A percentile compares a stretch with the other conserved stretches of the same genome.
phyloP scores from a whole-genome alignment of 2,113 vertebrate species.

The Pteropus alecto region DNA sequence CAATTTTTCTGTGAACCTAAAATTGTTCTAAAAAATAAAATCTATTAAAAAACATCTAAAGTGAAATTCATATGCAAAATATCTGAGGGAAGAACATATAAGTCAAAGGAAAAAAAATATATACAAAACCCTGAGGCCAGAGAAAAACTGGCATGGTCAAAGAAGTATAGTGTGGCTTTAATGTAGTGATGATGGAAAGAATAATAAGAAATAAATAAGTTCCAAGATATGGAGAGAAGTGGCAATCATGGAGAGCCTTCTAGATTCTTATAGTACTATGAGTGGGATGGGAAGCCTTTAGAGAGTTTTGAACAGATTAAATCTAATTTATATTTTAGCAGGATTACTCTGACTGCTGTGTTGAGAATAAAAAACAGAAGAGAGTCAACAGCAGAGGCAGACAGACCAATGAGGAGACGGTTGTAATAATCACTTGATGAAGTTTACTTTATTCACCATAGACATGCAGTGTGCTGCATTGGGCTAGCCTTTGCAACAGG shows the following conservation, averaged over 20 bases:
- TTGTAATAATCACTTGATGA: neutral
- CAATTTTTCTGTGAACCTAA: neutral
- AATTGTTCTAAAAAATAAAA: neutral
- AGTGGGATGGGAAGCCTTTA: neutral
- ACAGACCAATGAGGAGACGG: neutral
- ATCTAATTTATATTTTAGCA: neutral
- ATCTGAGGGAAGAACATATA: neutral
- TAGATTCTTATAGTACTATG: neutral
- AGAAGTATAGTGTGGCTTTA: neutral
- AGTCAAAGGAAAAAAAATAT: neutral
- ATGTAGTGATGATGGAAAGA: neutral
- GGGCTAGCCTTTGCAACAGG: neutral
- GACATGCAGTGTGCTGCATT: neutral
- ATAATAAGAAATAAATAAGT: neutral
- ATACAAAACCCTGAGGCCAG: neutral
- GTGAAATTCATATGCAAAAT: neutral
- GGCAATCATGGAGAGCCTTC: neutral
- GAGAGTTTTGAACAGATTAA: neutral
- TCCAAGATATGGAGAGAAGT: neutral
- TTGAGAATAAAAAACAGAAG: neutral
- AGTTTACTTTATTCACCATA: neutral
- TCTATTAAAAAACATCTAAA: neutral
- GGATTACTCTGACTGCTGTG: neutral
- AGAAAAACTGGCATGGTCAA: neutral
- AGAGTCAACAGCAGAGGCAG: neutral